These are phyloP conservation scores for Callimorpha dominula DNA, from an alignment of 2,888 invertebrate genomes.

Conservation along the genomic window DNA sequence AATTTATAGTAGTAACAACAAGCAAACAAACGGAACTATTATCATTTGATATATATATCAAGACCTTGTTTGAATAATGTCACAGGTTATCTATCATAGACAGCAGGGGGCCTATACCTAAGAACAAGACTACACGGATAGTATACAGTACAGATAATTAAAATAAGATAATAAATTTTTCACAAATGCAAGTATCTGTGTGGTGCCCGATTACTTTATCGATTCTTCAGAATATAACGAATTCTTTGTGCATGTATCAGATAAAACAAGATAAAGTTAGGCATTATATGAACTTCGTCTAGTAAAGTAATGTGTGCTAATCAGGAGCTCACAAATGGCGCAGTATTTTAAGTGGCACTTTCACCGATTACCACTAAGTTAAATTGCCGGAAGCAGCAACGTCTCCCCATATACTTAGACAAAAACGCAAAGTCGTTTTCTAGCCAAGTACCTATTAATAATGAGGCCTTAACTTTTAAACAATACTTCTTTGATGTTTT, in stretches of 20 bases:
- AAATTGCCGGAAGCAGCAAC: no score
- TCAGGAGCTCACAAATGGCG: no score
- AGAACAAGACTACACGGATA: neutral
- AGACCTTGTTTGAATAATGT: neutral
- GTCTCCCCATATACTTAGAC: no score
- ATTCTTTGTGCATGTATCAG: no score
- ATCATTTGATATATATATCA: neutral
- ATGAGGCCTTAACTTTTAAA: no score
- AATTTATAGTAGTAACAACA: neutral
- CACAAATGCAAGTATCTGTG: neutral
- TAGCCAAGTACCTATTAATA: no score
- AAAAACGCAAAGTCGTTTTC: no score
- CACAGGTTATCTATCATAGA: constrained; percentile 31
- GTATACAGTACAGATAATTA: neutral
- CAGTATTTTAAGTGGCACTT: no score
- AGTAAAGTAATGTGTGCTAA: no score
- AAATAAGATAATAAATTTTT: neutral
- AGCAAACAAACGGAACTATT: neutral
- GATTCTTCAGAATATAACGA: neutral
- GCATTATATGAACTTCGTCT: no score
- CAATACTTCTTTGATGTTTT: no score
- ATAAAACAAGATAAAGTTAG: neutral
- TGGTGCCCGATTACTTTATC: neutral
- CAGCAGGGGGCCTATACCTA: constrained; percentile 12
- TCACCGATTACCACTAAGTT: no score